Percentiles rank a stretch among this genome's conserved stretches.
Evolutionary conservation across 92 coral and sea anemone genomes (phyloP).

Genomic region (Epizoanthus stellaris): DNA sequence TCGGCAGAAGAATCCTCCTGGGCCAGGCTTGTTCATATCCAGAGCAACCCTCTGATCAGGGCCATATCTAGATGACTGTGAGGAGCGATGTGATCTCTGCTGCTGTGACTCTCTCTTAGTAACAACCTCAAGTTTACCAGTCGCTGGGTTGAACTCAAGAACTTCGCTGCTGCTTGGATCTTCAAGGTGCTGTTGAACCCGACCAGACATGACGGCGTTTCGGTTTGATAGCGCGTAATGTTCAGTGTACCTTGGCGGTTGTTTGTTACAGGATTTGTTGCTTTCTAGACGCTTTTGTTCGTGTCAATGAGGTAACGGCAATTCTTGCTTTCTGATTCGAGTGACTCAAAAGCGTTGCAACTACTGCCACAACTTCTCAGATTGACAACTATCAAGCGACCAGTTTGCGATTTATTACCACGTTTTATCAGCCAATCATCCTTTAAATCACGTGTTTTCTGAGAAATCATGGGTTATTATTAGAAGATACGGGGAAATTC

Average conservation of each 20-base stretch:
- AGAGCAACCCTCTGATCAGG: slow-evolving; percentile 63
- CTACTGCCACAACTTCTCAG: no score
- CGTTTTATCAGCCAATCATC: neutral
- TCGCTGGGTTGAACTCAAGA: slow-evolving; percentile 77
- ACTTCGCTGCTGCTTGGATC: slow-evolving; percentile 47
- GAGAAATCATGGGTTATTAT: slow-evolving; percentile 3
- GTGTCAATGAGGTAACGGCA: no score
- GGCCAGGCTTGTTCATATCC: slow-evolving; percentile 78
- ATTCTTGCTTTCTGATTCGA: slow-evolving; percentile 3
- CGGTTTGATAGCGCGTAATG: no score
- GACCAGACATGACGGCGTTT: slow-evolving; percentile 5
- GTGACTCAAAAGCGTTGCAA: no score
- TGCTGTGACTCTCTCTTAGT: slow-evolving; percentile 43
- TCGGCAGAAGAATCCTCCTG: slow-evolving; percentile 71
- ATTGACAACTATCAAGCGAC: no score
- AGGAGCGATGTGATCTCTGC: neutral
- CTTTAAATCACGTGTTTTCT: neutral
- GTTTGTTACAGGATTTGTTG: no score
- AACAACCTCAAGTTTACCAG: slow-evolving; percentile 78
- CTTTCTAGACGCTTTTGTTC: no score
- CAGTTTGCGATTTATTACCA: neutral
- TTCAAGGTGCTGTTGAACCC: slow-evolving; percentile 53
- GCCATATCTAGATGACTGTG: neutral
- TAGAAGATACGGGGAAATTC: slow-evolving; percentile 6
- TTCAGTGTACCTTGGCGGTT: no score